A percentile compares a stretch with the other conserved stretches of the same genome.
Conservation (phyloP, 2,113 vertebrate genomes). For the Eptesicus fuscus region DNA sequence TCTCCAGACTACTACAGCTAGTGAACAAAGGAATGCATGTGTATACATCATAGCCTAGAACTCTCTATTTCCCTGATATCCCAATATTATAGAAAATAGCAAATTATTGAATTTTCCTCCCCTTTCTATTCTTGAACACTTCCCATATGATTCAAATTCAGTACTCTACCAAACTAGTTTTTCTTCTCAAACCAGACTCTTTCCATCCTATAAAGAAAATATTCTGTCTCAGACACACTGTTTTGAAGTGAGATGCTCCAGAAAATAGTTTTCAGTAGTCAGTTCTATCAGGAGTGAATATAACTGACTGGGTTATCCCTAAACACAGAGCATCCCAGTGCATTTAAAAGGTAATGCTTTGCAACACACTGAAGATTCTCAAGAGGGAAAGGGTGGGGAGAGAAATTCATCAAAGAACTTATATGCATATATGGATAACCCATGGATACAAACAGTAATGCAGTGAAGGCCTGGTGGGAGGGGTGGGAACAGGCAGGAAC, state of each 20-base stretch:
- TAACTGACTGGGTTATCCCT: background rate
- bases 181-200: background rate
- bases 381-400: too few relatives aligned
- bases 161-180: background rate
- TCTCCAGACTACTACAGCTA: background rate
- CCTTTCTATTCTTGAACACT: slow-evolving; percentile 15
- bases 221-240: background rate
- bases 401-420: too few relatives aligned
- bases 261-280: slow-evolving; percentile 22
- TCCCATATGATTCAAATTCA: slow-evolving; percentile 25
- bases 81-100: background rate
- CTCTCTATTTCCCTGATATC: background rate
- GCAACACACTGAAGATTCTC: too few relatives aligned
- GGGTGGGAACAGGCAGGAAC: too few relatives aligned
- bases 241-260: background rate
- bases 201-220: background rate
- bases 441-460: too few relatives aligned
- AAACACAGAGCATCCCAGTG: background rate
- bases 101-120: background rate
- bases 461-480: too few relatives aligned
- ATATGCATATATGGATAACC: too few relatives aligned
- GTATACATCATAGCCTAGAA: background rate
- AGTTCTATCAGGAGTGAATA: background rate
- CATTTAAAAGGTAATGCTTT: background rate
- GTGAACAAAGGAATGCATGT: background rate